Base-by-base conservation (phyloP, 2,113 vertebrate genomes). In the Dasyornis broadbenti region DNA sequence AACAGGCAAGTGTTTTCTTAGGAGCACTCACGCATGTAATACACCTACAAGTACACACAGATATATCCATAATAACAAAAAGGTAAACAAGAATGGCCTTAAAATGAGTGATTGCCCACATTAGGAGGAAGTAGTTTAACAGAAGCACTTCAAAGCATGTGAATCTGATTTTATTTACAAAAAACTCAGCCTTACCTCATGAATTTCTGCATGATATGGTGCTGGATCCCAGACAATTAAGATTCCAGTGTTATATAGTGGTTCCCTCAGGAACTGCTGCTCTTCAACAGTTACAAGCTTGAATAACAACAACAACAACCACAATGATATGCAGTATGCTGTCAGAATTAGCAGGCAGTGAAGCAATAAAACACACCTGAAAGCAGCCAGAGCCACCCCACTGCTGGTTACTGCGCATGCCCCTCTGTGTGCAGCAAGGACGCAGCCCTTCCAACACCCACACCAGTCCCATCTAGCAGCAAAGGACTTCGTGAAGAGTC, bases 221-320 rank as follows among this genome's bases (percentile, higher is more conserved):
- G 98, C 96, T 23, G 98, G 98, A 96, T 98, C 98, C 98, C 98
- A 98, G 68, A 98, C 91, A 70, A 98, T 96, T 65, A 98, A 96
- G 92, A 97, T 96, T 78, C 98, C 98, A 91, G 97, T 96, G 50
- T 93, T 98, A 86, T 98, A 98, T 3, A 98, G 82, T 5, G 92
- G 64, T 33, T 98, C 92, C 35, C 39, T 92, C 68, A 98, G 89
- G 95, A 98, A 98, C 40, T 88, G 95, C 49, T 92, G 81, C 66
- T 91, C 59, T 42, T 97, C 94, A 27, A 96, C 97, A 69, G 97
- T 97, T 22, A 98, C 57, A 69, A 98, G 78, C 98, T 98, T 89
- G 50, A 90, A 91, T 13, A 78, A 86, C 57, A 96, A 91, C 84
- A 96, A 91, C 84, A 94, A 89, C 23, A 96, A 82, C 87, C 2